Percentiles rank a stretch among this genome's conserved stretches.
Evolutionary conservation across 2,113 vertebrate species (phyloP).

Genomic region (Dipodomys stephensi): DNA sequence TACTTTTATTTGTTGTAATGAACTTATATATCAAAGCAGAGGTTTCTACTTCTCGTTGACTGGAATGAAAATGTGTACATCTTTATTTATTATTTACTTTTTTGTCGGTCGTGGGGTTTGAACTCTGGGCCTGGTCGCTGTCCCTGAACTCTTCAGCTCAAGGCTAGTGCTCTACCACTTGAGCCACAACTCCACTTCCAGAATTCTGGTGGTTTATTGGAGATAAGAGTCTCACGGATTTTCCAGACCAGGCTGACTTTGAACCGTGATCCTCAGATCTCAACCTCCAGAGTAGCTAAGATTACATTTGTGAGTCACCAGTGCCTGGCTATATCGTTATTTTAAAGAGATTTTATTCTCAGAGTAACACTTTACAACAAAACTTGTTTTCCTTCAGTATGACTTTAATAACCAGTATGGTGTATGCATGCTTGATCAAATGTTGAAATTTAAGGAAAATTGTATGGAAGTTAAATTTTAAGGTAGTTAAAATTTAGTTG

Average conservation of each 20-base stretch:
- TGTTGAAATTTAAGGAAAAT: slow-evolving; percentile 1
- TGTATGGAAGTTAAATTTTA: not conserved
- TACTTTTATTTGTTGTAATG: not conserved
- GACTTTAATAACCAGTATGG: not conserved
- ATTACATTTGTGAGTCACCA: too few relatives aligned
- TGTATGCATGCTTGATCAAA: not conserved
- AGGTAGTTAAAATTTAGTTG: not conserved
- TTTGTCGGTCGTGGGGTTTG: too few relatives aligned
- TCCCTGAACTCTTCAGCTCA: too few relatives aligned
- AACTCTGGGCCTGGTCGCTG: too few relatives aligned
- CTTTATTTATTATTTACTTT: not conserved
- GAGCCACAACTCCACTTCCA: too few relatives aligned
- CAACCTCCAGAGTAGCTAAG: too few relatives aligned
- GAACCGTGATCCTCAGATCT: too few relatives aligned
- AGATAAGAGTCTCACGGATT: too few relatives aligned
- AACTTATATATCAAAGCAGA: slow-evolving; percentile 18
- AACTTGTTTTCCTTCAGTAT: not conserved
- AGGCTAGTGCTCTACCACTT: too few relatives aligned
- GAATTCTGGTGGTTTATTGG: too few relatives aligned
- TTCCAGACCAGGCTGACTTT: too few relatives aligned
- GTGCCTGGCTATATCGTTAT: too few relatives aligned
- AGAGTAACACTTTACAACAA: not conserved
- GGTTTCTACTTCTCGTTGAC: not conserved
- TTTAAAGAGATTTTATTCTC: not conserved
- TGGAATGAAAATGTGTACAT: not conserved